A percentile compares a stretch with the other conserved stretches of the same genome.
phyloP scores from a whole-genome alignment of 2,113 vertebrate genomes.

The Bucco capensis region DNA sequence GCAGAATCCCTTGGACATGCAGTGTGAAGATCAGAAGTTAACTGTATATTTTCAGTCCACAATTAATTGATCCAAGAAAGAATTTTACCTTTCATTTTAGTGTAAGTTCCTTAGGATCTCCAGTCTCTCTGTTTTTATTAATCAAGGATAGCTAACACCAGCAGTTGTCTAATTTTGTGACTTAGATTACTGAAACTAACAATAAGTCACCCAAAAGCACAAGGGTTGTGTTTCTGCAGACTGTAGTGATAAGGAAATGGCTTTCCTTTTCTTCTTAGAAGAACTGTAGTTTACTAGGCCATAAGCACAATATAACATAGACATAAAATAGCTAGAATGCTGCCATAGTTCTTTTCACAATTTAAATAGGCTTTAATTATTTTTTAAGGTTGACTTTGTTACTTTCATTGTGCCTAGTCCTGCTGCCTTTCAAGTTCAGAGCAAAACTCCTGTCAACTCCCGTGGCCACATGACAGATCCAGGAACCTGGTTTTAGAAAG shows the following conservation, averaged over 20 bases:
- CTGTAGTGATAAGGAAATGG: constrained; percentile 59
- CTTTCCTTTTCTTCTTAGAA: constrained; percentile 53
- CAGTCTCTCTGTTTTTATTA: neutral
- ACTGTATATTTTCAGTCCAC: neutral
- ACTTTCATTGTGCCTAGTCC: neutral
- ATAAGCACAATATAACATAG: constrained; percentile 59
- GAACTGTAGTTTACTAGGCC: constrained; percentile 53
- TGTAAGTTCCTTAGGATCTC: neutral
- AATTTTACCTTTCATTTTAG: neutral
- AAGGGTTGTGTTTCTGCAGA: constrained; percentile 67
- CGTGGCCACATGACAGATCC: neutral
- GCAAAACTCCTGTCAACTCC: neutral
- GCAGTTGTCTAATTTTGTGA: constrained; percentile 57
- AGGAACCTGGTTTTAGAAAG: neutral
- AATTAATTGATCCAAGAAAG: neutral
- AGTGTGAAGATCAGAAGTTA: neutral
- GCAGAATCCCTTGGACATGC: neutral
- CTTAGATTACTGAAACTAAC: constrained; percentile 49
- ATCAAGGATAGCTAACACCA: constrained; percentile 58
- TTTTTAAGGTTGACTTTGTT: constrained; percentile 52
- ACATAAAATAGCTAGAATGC: constrained; percentile 21
- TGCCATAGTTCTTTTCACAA: constrained; percentile 43
- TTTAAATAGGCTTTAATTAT: neutral
- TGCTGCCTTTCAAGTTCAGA: constrained; percentile 30
- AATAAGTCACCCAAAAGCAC: constrained; percentile 73